A percentile compares a stretch with the other conserved stretches of the same genome.
These are phyloP conservation scores for Megaceryle maxima DNA, from an alignment of 2,113 vertebrate genomes.

Conservation along the genomic window DNA sequence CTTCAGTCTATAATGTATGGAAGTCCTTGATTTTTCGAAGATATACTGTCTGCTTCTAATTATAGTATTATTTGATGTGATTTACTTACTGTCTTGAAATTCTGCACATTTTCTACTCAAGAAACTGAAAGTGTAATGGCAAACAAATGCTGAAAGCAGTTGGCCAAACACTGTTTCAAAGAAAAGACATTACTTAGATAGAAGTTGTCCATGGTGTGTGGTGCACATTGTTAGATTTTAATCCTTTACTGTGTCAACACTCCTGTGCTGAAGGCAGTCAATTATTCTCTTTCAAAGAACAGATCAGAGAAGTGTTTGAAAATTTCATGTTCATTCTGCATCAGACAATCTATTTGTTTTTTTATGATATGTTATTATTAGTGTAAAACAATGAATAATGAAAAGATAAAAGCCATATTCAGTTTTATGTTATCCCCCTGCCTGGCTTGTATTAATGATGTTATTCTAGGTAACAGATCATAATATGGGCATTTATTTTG, in stretches of 20 bases:
- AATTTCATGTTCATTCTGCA: not conserved
- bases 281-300: not conserved
- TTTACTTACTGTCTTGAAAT: not conserved
- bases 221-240: not conserved
- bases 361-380: not conserved
- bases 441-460: not conserved
- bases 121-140: not conserved
- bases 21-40: not conserved
- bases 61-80: not conserved
- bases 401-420: not conserved
- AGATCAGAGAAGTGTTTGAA: not conserved
- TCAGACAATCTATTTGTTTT: not conserved
- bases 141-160: not conserved
- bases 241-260: not conserved
- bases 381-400: not conserved
- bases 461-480: not conserved
- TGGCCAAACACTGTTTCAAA: not conserved
- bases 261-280: not conserved
- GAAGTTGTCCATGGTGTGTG: not conserved
- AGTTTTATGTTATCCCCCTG: not conserved
- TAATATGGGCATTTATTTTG: not conserved
- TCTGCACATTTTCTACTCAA: not conserved
- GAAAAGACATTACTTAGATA: not conserved
- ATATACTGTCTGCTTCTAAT: not conserved
- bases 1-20: not conserved